These are phyloP conservation scores for Esox lucius DNA, from an alignment of 2,797 vertebrate genomes.

Conservation along the genomic window DNA sequence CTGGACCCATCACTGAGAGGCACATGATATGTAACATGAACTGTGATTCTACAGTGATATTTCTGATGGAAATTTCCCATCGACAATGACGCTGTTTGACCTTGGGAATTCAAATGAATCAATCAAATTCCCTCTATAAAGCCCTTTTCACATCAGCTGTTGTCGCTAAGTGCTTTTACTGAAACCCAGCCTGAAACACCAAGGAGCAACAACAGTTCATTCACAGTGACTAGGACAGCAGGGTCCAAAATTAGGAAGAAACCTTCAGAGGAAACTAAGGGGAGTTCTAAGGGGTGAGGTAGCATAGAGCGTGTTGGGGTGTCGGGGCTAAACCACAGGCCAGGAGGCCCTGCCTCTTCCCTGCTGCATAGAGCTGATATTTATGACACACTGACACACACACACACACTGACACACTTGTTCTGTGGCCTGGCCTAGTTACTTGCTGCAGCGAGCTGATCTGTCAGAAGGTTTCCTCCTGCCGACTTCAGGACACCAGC, in stretches of 20 bases:
- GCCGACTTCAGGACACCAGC: slow-evolving; percentile 40
- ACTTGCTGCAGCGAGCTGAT: slow-evolving; percentile 26
- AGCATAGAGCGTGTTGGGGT: slow-evolving; percentile 1
- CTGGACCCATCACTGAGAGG: slow-evolving; percentile 44
- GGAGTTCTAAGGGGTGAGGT: not conserved
- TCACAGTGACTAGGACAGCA: too few relatives aligned
- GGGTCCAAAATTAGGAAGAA: too few relatives aligned
- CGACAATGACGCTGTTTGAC: not conserved
- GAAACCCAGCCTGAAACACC: too few relatives aligned
- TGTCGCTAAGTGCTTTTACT: not conserved
- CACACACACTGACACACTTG: not conserved
- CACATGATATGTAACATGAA: not conserved
- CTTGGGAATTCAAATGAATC: too few relatives aligned
- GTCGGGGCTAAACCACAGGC: slow-evolving; percentile 28
- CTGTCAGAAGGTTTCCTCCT: slow-evolving; percentile 76
- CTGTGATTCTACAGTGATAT: not conserved
- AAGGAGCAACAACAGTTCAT: too few relatives aligned
- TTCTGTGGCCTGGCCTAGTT: not conserved
- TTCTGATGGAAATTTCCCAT: not conserved
- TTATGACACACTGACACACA: not conserved
- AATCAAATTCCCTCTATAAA: not conserved
- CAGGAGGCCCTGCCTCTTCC: slow-evolving; percentile 39
- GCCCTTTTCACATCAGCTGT: not conserved
- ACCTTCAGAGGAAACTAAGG: too few relatives aligned
- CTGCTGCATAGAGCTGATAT: slow-evolving; percentile 65